Evolutionary conservation across 2,797 vertebrate species (phyloP).

Genomic region (Anguilla marmorata): DNA sequence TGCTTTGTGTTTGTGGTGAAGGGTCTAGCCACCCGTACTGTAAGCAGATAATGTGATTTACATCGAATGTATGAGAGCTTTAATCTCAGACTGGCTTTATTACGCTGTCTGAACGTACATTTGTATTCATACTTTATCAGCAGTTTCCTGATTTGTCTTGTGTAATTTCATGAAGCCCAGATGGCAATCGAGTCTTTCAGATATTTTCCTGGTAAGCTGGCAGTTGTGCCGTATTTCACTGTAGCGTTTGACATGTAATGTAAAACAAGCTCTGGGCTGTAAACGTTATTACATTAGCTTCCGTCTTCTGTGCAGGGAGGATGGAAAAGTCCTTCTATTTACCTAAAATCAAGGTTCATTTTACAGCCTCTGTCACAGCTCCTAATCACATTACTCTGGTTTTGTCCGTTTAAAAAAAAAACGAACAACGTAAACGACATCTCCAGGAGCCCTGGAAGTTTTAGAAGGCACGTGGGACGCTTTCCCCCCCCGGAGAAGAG

Average conservation of each 20-base stretch:
- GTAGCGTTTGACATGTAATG: constrained; percentile 27
- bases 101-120: neutral
- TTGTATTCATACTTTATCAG: neutral
- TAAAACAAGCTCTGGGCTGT: constrained; percentile 20
- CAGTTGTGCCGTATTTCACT: neutral
- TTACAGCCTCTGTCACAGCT: constrained; percentile 16
- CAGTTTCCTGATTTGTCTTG: neutral
- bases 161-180: neutral
- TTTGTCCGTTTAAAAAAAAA: neutral
- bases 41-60: neutral
- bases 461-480: neutral
- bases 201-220: neutral
- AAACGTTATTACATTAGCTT: constrained; percentile 6
- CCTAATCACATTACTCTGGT: neutral
- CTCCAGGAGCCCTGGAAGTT: constrained; percentile 1
- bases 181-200: neutral
- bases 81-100: neutral
- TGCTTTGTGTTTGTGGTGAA: neutral
- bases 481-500: neutral
- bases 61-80: neutral
- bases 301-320: neutral
- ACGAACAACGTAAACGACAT: neutral
- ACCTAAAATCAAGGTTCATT: constrained; percentile 8
- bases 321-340: constrained; percentile 23
- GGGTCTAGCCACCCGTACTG: neutral